These are phyloP conservation scores for Drosophila carrolli DNA, from an alignment of 1,140 invertebrate genomes.

Conservation along the genomic window DNA sequence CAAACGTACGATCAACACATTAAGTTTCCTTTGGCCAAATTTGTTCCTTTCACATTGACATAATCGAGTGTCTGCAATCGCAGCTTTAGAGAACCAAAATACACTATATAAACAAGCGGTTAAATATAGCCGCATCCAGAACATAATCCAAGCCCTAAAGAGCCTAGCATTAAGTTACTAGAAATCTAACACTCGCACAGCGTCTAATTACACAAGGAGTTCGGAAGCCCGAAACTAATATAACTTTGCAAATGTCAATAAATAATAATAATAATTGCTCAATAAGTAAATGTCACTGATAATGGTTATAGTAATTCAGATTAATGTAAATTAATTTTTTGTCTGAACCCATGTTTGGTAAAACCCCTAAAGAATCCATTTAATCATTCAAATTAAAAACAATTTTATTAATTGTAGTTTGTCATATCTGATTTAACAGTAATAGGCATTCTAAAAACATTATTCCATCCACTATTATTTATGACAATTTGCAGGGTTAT, in stretches of 20 bases:
- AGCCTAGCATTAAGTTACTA: constrained; percentile 51
- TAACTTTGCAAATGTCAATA: constrained; percentile 32
- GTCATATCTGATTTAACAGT: background rate
- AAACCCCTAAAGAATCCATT: background rate
- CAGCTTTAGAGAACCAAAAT: constrained; percentile 60
- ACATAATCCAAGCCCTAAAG: constrained; percentile 51
- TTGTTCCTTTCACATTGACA: constrained; percentile 71
- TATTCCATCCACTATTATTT: background rate
- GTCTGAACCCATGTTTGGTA: background rate
- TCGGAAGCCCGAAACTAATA: constrained; percentile 7
- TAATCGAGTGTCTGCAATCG: constrained; percentile 50
- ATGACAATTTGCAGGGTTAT: constrained; percentile 35
- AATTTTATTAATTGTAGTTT: background rate
- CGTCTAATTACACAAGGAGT: constrained; percentile 18
- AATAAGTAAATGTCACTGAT: constrained; percentile 7
- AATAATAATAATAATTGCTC: constrained; percentile 33
- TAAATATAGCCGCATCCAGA: constrained; percentile 31
- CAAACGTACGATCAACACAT: constrained; percentile 50
- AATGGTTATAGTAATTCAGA: background rate
- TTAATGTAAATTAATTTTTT: background rate
- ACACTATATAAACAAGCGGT: constrained; percentile 33
- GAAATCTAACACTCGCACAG: constrained; percentile 47
- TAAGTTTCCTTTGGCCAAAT: constrained; percentile 77
- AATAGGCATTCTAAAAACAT: background rate
- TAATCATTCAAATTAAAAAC: background rate